phyloP scores from a whole-genome alignment of 2,797 vertebrate genomes.

The Alfaro cultratus region DNA sequence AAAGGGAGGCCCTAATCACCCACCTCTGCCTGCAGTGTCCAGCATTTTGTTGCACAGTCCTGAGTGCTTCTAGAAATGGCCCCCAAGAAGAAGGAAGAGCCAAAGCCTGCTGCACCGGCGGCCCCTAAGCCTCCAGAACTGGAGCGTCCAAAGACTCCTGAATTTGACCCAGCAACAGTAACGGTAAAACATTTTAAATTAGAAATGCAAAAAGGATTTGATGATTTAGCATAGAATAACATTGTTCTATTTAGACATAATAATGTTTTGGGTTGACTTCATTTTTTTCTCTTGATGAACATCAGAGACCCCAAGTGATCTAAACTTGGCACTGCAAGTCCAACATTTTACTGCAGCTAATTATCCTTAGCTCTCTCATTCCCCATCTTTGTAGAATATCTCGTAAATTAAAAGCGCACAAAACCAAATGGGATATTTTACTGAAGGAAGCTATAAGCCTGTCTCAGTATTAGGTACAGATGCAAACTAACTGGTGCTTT shows the following conservation, averaged over 20 bases:
- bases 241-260: neutral
- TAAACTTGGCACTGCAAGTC: constrained; percentile 54
- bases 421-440: neutral
- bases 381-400: constrained; percentile 6
- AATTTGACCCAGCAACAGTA: constrained; percentile 87
- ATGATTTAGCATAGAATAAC: neutral
- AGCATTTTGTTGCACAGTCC: constrained; percentile 41
- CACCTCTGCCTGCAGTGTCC: constrained; percentile 49
- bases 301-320: constrained; percentile 70
- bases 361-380: constrained; percentile 8
- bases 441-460: constrained; percentile 16
- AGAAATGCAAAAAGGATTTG: neutral
- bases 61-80: constrained; percentile 80
- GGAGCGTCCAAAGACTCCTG: constrained; percentile 86
- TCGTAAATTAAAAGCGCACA: constrained; percentile 7
- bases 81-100: constrained; percentile 95
- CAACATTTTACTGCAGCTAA: neutral
- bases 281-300: constrained; percentile 50
- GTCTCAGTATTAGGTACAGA: constrained; percentile 2
- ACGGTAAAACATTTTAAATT: constrained; percentile 80
- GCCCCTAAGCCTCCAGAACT: constrained; percentile 83
- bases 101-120: constrained; percentile 80
- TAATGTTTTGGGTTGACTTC: neutral
- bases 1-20: constrained; percentile 68
- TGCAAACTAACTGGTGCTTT: constrained; percentile 31